phyloP scores from a whole-genome alignment of 2,888 invertebrate genomes.

The Philopedon plagiatum region DNA sequence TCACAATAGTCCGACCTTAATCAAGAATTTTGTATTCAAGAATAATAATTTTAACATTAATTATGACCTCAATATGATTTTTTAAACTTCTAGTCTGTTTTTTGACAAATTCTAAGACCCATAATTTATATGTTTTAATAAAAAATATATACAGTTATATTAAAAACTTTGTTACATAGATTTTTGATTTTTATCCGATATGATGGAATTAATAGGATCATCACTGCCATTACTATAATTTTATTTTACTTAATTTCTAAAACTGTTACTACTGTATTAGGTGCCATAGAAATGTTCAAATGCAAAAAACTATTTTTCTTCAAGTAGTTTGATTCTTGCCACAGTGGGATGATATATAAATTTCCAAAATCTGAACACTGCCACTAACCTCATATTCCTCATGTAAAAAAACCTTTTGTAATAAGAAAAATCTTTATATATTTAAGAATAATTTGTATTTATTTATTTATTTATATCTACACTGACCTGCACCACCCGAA shows the following conservation, averaged over 20 bases:
- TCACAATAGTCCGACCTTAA: too few species aligned
- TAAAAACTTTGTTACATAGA: too few species aligned
- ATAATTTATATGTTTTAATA: too few species aligned
- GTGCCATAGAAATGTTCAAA: slow-evolving; percentile 19
- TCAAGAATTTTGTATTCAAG: too few species aligned
- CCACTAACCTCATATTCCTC: background rate
- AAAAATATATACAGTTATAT: background rate
- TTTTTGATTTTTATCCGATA: too few species aligned
- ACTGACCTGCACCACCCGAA: too few species aligned
- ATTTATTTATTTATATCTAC: slow-evolving; percentile 16
- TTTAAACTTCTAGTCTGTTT: too few species aligned
- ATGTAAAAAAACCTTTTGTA: background rate
- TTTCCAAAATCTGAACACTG: slow-evolving; percentile 10
- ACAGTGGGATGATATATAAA: slow-evolving; percentile 8
- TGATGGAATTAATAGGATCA: background rate
- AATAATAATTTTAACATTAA: too few species aligned
- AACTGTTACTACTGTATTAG: background rate
- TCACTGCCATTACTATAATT: background rate
- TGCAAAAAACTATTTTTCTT: background rate
- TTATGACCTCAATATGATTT: too few species aligned
- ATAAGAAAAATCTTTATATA: background rate
- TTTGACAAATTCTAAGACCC: too few species aligned
- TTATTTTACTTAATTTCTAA: background rate
- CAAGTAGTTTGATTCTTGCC: slow-evolving; percentile 10
- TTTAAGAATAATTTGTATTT: background rate